Evolutionary conservation across 2,113 vertebrate genomes (phyloP), one percentile per base, ranked within the genome.

Genomic region (Clinocottus analis): DNA sequence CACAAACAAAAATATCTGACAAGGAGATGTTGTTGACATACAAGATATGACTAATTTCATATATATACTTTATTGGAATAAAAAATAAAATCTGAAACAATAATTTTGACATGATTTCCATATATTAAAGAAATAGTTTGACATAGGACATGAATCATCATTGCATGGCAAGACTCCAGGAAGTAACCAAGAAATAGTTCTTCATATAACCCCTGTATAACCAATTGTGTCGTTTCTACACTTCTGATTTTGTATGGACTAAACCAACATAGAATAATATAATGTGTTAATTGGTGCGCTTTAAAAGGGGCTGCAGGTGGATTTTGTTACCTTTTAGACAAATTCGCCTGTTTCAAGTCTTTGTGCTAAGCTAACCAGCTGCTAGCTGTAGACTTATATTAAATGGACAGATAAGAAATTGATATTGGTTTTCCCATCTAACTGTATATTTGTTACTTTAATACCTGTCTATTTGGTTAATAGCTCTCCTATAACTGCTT

Each of bases 1-100:
- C 17, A 75, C 10, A 79, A 27, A 56, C 21, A 74, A 21, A 82
- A n/a, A 60, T 13, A n/a, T 71, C 10, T 64, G 10, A 85, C 70
- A 61, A 72, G 35, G 19, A 65, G 11, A 51, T 31, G 27, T 5
- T 63, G 11, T 27, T 47, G 37, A 29, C 9, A 25, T 31, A 60
- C 21, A 67, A 16, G 23, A 31, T 33, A 21, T 41, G 58, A 60
- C 29, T n/a, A 11, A 60, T 47, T 56, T 67, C 3, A 39, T 5
- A 21, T 33, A 3, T 25, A 6, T 10, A 17, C 45, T n/a, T 67
- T 13, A 33, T 45, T 55, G 23, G 23, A 25, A 25, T 55, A 13
- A 6, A n/a, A 5, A 25, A 14, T 55, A 0, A 21, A 49, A 21
- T 49, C 17, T 49, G 45, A 49, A 49, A 49, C 45, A 49, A 49